Evolutionary conservation across 2,113 vertebrate genomes (phyloP), one percentile per base, ranked within the genome.

Genomic region (Octodon degus): DNA sequence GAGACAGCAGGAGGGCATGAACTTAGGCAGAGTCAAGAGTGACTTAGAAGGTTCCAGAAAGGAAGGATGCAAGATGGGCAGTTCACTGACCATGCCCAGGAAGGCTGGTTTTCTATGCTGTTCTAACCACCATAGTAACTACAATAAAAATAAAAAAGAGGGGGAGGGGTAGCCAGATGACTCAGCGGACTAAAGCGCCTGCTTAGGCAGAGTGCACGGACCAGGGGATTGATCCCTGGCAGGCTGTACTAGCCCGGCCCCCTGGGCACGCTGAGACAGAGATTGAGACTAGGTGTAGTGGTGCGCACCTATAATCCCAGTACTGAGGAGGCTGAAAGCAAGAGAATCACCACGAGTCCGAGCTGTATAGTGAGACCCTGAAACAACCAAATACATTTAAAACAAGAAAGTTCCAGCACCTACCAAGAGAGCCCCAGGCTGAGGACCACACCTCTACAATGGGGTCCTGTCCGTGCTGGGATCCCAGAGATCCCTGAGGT

Each of bases 91-190:
- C 0, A 3, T 0, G 14, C 4, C 20, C 24, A 16, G 13, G 40
- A 90, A 82, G 53, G 22, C 82, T 65, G 17, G 14, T 16, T 74
- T 67, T 62, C 40, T 40, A 63, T 12, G 60, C 43, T 79, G 25
- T 50, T 20, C 1, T 32, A 37, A 16, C 5, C 30, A 19, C 63
- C 77, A 34, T 4, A 4, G n/a, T 0, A 47, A 37, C 43, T 24
- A 53, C 27, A 13, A 30, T 32, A 43, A 62, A 14, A 53, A 43
- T 13, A 58, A 47, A 34, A 32, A 32, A 63, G 2, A 27, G 7
- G 8, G 3, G 27, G 1, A 1, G 12, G 34, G 2, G 3, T 0
- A 43, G 68, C 55, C 4, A 58, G 55, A 58, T 58, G 17, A 17
- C 17, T 58, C 55, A 58, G 55, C 3, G 14, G 17, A 58, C 55